These are phyloP conservation scores for Lumbricus terrestris DNA, from an alignment of 2,888 invertebrate genomes.

Conservation along the genomic window DNA sequence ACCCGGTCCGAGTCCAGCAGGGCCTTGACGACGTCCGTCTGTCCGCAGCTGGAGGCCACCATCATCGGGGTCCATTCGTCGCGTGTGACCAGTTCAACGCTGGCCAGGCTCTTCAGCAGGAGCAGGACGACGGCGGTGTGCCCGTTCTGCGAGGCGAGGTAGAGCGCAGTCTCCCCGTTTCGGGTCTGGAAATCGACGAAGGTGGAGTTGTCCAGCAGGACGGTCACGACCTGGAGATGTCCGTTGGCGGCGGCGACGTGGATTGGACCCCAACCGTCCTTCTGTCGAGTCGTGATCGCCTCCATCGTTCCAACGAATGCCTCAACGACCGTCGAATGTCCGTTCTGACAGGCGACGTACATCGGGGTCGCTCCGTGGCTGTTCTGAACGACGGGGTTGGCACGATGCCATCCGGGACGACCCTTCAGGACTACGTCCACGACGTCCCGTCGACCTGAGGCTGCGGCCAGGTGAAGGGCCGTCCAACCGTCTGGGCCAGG, in stretches of 20 bases:
- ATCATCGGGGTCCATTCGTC: conserved; percentile 35
- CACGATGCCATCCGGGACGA: conserved; percentile 7
- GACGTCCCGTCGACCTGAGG: conserved; percentile 27
- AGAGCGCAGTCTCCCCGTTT: conserved; percentile 30
- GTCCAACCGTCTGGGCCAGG: conserved; percentile 33
- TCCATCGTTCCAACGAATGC: conserved; percentile 25
- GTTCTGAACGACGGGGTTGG: conserved; percentile 26
- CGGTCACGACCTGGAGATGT: conserved; percentile 26
- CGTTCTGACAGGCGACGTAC: conserved; percentile 36
- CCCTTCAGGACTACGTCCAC: conserved; percentile 22
- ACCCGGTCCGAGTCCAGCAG: conserved; percentile 26
- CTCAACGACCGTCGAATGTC: conserved; percentile 30
- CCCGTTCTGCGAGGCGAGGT: conserved; percentile 34
- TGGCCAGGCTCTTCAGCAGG: conserved; percentile 22
- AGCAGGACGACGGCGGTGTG: conserved; percentile 25
- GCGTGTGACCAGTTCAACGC: conserved; percentile 27
- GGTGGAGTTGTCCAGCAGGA: conserved; percentile 27
- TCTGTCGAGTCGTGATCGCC: conserved; percentile 31
- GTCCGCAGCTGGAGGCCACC: conserved; percentile 30
- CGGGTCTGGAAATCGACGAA: conserved; percentile 32
- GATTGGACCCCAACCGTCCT: conserved; percentile 35
- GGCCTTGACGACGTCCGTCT: conserved; percentile 19
- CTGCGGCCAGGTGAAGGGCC: conserved; percentile 33
- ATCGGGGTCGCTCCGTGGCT: conserved; percentile 36
- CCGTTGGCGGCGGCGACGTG: conserved; percentile 34